phyloP scores from a whole-genome alignment of 1,140 invertebrate species.

The Nixonia krombeini region DNA sequence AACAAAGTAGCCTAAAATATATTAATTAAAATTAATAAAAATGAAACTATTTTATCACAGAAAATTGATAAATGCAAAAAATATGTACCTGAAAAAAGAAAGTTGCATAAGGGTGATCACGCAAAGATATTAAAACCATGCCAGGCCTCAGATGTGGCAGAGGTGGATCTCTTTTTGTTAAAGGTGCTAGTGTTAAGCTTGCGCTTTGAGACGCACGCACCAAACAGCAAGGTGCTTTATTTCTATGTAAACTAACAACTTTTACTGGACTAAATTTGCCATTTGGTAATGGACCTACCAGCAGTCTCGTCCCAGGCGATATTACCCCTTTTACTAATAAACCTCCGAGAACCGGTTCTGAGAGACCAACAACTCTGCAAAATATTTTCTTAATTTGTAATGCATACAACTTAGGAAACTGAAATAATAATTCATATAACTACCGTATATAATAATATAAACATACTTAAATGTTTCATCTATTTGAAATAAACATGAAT shows the following conservation, averaged over 20 bases:
- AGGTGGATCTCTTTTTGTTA: constrained; percentile 70
- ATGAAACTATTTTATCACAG: constrained; percentile 2
- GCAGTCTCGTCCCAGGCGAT: constrained; percentile 84
- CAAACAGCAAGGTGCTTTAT: constrained; percentile 88
- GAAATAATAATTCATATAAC: too few species aligned
- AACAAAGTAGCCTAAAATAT: constrained; percentile 85
- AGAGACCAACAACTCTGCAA: constrained; percentile 76
- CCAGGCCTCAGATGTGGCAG: constrained; percentile 82
- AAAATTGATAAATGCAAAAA: neutral
- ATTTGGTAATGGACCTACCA: constrained; percentile 87
- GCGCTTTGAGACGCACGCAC: constrained; percentile 94
- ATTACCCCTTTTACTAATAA: constrained; percentile 88
- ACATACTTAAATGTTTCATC: constrained; percentile 87
- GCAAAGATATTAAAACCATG: constrained; percentile 80
- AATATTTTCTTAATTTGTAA: too few species aligned
- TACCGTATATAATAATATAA: too few species aligned
- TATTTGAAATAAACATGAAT: constrained; percentile 89
- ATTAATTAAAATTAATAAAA: too few species aligned
- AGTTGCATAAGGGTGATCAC: constrained; percentile 76
- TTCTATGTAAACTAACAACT: constrained; percentile 90
- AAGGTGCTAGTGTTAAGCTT: constrained; percentile 81
- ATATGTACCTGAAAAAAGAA: constrained; percentile 82
- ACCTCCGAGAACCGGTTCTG: constrained; percentile 90
- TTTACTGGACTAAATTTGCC: constrained; percentile 85
- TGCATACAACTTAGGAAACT: too few species aligned